phyloP scores from a whole-genome alignment of 1,140 invertebrate genomes.

The Zaprionus kolodkinae region DNA sequence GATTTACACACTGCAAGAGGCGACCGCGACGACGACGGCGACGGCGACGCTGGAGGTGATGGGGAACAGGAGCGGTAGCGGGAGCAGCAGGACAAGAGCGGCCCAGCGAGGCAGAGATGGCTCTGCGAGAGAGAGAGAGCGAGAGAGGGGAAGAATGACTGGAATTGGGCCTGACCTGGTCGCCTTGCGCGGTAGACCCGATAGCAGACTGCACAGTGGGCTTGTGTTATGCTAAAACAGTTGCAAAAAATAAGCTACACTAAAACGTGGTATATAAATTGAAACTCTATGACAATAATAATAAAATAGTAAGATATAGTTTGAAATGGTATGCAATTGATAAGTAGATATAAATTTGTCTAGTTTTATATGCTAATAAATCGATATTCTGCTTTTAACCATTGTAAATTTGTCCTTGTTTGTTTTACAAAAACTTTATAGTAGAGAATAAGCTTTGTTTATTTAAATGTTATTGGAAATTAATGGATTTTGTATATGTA shows the following conservation, averaged over 20 bases:
- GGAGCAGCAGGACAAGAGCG: background rate
- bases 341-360: too few species aligned
- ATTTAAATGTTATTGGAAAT: too few species aligned
- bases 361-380: too few species aligned
- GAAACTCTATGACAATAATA: too few species aligned
- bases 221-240: background rate
- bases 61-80: background rate
- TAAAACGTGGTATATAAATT: background rate
- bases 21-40: slow-evolving; percentile 7
- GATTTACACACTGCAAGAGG: slow-evolving; percentile 67
- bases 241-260: background rate
- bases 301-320: too few species aligned
- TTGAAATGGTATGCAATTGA: too few species aligned
- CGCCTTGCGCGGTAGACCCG: slow-evolving; percentile 10
- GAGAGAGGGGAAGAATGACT: slow-evolving; percentile 2
- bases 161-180: slow-evolving; percentile 49
- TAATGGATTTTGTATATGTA: too few species aligned
- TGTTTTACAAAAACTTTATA: too few species aligned
- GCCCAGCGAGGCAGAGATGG: background rate
- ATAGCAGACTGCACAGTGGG: slow-evolving; percentile 34
- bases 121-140: background rate
- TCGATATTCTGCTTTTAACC: too few species aligned
- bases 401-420: too few species aligned
- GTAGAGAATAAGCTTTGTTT: too few species aligned
- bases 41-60: slow-evolving; percentile 15